Evolutionary conservation across 2,113 vertebrate species (phyloP), one percentile per base, ranked within the genome.

Genomic region (Malurus alboscapulatus): DNA sequence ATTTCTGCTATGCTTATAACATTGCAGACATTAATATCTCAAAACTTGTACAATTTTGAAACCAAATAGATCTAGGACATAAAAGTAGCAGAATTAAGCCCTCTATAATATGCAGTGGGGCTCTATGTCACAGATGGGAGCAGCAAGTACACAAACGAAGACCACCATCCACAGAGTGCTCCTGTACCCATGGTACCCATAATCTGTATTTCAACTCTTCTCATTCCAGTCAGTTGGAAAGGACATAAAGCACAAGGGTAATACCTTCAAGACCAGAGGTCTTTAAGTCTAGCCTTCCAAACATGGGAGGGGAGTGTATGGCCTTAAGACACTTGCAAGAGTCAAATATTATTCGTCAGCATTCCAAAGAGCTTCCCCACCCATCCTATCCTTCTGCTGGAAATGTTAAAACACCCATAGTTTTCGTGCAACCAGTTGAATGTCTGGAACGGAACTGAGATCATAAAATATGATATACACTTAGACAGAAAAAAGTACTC

Each of bases 401-500:
- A 94, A 95, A 93, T 75, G 57, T 78, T 87, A 79, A 93, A 94
- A 95, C 88, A 96, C 87, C 92, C 88, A 88, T 54, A 48, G 61
- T 74, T 93, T 77, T 95, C 96, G 84, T 84, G 48, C 80, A 96
- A 95, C 57, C 55, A 79, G 67, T 19, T 87, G 17, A 77, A 92
- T 88, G 45, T 69, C 93, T 94, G 80, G 67, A 91, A 92, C 61
- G 80, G 67, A 91, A 92, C 61, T 29, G 53, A 67, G 62, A 87
- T 42, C 27, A 62, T 77, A 93, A 95, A 47, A 21, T 53, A 75
- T 15, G 63, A 42, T 21, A 78, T 48, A 69, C 36, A 74, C 57
- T 86, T 78, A 94, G 68, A 85, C 0, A 79, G 78, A 75, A 78
- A 93, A 45, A 67, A 14, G 55, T 30, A 68, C 18, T 79, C 22